Evolutionary conservation across 1,140 invertebrate species (phyloP), one percentile per base, ranked within the genome.

Genomic region (Acromyrmex heyeri): DNA sequence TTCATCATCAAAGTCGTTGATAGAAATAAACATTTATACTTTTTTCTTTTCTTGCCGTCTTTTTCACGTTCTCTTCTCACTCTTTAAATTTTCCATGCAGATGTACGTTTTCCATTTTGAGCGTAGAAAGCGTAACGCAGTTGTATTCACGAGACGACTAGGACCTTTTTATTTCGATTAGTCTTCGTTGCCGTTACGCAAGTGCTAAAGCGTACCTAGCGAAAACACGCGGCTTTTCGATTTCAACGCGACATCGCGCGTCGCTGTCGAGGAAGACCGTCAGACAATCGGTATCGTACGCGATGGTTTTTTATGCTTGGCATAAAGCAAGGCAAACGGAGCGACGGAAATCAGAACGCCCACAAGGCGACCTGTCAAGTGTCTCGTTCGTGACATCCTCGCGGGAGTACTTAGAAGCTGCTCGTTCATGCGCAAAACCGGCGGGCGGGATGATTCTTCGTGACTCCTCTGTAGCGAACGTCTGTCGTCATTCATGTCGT

Each of bases 341-440:
- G 38, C 77, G 6, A 38, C 1, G 38, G 38, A 44, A 8, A 1
- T 44, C 82, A 78, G 61, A 78, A 86, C 87, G 85, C 90, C 91
- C 88, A 92, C 90, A 85, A 65, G 30, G 62, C 86, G 81, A 86
- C 69, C 89, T 91, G 91, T 92, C 91, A 87, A 90, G 89, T 75
- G 50, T 62, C 86, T 83, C 65, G 50, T 78, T 27, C 85, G 69
- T 30, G 62, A 10, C n/a, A 48, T 78, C 21, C n/a, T 73, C 34
- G 14, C 21, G 16, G 69, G 38, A 48, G 34, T 6, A 48, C 38
- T 50, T 38, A 24, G 27, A 59, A 73, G 12, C 55, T 44, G 38
- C 30, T 8, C 44, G 69, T 83, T 83, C 79, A 75, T 83, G 79
- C 79, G 79, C 79, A 83, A 81, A 83, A 59, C 50, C 50, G 34